Conservation (phyloP, 2,888 invertebrate species). For the Heliconius erato region DNA sequence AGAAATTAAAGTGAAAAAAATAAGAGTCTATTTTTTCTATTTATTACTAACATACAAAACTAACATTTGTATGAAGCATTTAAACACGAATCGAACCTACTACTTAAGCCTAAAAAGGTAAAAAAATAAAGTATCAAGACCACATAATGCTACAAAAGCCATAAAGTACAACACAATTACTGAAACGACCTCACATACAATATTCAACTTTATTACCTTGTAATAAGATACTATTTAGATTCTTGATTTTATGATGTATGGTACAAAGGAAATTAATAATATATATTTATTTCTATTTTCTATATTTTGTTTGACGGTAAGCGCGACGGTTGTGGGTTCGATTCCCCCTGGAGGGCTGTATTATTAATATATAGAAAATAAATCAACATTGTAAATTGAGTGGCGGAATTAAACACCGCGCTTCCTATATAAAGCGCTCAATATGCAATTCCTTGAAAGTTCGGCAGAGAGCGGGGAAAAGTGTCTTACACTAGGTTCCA, state of each 20-base stretch:
- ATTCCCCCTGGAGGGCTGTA: no score
- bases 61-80: not conserved
- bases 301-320: not conserved
- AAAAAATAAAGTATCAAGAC: slow-evolving; percentile 64
- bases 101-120: not conserved
- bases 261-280: slow-evolving; percentile 64
- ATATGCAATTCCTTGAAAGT: no score
- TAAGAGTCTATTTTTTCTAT: not conserved
- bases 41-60: not conserved
- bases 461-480: no score
- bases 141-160: slow-evolving; percentile 67
- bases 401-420: no score
- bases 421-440: no score
- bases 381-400: no score
- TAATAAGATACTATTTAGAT: slow-evolving; percentile 63
- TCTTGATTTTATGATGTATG: slow-evolving; percentile 63
- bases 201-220: slow-evolving; percentile 64
- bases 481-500: no score
- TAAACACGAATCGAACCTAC: not conserved
- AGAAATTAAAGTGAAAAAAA: not conserved
- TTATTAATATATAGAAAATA: no score
- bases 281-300: not conserved
- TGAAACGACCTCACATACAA: slow-evolving; percentile 58
- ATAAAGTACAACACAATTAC: slow-evolving; percentile 83
- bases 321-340: no score